Conservation (phyloP, 2,797 vertebrate species). For the Lepus townsendii region DNA sequence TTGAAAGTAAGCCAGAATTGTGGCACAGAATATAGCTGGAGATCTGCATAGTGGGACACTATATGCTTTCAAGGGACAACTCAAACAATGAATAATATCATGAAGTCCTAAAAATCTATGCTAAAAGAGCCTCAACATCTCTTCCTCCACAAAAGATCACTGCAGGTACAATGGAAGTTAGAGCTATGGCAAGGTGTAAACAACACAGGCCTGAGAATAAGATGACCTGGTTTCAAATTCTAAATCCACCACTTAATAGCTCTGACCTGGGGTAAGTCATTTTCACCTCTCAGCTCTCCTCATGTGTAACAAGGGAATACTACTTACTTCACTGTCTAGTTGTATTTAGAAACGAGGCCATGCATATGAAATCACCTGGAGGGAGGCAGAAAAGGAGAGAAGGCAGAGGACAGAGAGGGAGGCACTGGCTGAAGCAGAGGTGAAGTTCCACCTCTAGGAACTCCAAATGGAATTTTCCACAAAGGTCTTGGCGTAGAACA, state of each 20-base stretch:
- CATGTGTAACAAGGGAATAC: neutral
- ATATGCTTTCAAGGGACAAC: neutral
- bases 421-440: neutral
- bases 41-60: neutral
- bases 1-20: neutral
- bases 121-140: neutral
- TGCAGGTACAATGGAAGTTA: neutral
- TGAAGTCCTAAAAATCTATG: neutral
- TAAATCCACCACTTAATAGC: constrained; percentile 59
- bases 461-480: constrained; percentile 59
- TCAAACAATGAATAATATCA: neutral
- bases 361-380: neutral
- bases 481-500: neutral
- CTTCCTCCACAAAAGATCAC: constrained; percentile 3
- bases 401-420: neutral
- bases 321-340: constrained; percentile 39
- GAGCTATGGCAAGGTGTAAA: neutral
- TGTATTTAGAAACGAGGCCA: constrained; percentile 66
- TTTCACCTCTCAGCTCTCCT: constrained; percentile 56
- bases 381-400: neutral
- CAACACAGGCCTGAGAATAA: constrained; percentile 9
- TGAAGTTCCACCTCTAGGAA: constrained; percentile 40
- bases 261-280: constrained; percentile 55
- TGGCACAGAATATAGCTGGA: neutral
- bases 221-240: constrained; percentile 68